These are phyloP conservation scores for Entomyzon cyanotis DNA, from an alignment of 2,113 vertebrate species.

Conservation along the genomic window DNA sequence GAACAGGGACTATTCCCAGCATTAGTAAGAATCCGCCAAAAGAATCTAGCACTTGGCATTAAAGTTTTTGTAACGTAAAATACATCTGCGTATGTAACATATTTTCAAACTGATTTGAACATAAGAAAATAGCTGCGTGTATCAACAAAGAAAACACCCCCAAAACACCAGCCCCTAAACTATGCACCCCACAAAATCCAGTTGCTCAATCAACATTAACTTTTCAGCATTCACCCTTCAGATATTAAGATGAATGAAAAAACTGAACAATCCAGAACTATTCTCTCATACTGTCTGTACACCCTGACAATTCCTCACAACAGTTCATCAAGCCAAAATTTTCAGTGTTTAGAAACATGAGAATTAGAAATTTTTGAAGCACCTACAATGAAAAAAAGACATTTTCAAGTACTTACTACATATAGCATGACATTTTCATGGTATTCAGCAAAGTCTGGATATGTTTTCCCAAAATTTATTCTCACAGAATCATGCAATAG, in stretches of 20 bases:
- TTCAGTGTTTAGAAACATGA: neutral
- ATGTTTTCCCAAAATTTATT: neutral
- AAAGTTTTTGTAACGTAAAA: neutral
- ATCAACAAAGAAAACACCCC: neutral
- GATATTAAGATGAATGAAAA: neutral
- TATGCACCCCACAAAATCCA: neutral
- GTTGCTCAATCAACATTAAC: neutral
- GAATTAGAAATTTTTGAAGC: neutral
- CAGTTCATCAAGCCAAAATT: neutral
- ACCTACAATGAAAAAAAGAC: neutral
- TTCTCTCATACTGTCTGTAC: neutral
- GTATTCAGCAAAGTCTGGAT: neutral
- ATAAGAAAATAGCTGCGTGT: neutral
- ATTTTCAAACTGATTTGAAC: neutral
- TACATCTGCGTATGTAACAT: neutral
- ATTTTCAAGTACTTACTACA: neutral
- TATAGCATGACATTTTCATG: neutral
- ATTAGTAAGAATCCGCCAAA: neutral
- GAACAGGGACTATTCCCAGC: neutral
- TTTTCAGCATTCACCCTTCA: neutral
- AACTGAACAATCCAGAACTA: neutral
- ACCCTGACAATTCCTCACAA: neutral
- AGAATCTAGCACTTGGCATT: neutral
- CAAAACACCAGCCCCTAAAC: neutral
- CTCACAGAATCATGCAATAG: neutral